Evolutionary conservation across 2,888 invertebrate genomes (phyloP).

Genomic region (Oligia latruncula): DNA sequence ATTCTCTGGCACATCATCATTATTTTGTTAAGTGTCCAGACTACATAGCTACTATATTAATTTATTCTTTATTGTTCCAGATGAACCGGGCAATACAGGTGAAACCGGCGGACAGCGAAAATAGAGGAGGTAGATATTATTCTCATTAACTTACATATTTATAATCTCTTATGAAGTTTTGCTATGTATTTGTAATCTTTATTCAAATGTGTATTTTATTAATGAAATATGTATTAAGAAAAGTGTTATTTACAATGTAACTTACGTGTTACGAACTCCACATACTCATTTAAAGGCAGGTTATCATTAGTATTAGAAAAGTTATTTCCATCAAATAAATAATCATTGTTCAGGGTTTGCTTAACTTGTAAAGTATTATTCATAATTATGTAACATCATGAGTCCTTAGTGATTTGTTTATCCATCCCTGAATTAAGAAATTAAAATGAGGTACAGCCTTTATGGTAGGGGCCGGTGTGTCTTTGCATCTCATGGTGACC

Average conservation of each 20-base stretch:
- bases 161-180: neutral
- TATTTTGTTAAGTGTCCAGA: neutral
- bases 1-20: no score
- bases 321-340: neutral
- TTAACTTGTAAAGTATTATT: neutral
- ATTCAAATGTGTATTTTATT: neutral
- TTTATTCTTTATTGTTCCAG: constrained; percentile 91
- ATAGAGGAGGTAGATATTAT: constrained; percentile 96
- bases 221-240: neutral
- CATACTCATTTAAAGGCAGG: neutral
- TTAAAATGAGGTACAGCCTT: neutral
- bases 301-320: neutral
- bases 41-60: neutral
- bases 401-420: neutral
- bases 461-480: neutral
- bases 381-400: neutral
- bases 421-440: neutral
- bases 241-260: constrained; percentile 4
- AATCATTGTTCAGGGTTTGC: neutral
- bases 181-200: constrained; percentile 1
- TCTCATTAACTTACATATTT: constrained; percentile 6
- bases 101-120: constrained; percentile 99
- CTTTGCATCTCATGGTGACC: neutral
- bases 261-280: neutral
- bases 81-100: constrained; percentile 99